Evolutionary conservation across 2,797 vertebrate species (phyloP), one percentile per base, ranked within the genome.

Genomic region (Lates japonicus): DNA sequence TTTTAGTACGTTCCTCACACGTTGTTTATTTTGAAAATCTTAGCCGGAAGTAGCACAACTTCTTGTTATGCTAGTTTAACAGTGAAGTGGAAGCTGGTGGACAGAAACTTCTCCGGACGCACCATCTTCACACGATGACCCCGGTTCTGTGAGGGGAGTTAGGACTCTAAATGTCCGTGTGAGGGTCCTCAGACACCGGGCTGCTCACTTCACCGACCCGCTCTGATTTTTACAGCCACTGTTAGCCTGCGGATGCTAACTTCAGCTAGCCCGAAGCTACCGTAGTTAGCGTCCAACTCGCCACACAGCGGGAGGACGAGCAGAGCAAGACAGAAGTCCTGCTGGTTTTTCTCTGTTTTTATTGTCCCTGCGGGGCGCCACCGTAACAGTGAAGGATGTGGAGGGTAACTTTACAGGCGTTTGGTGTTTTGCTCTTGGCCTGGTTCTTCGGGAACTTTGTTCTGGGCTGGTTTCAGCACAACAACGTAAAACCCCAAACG

Each of bases 401-500:
- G 84, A 94, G 64, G 74, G 74, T 65, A 60, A 82, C 84, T 25
- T 1, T 85, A 2, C 90, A 44, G 9, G 83, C 73, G 60, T 29
- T 80, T 2, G 80, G 71, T 16, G 79, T 88, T 44, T 0, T 94
- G 42, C 52, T 95, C 42, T 29, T 90, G 22, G 75, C 89, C 72
- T 93, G 90, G 83, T 66, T 94, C 33, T 72, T 90, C 6, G 91
- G 90, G 39, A 85, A 88, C 83, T 92, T 92, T 22, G 88, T 93
- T 57, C 64, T 86, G 44, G 88, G 89, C 17, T 95, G 95, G 94
- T 94, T 95, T 76, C 88, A 87, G 14, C 86, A 90, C 8, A 78
- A 87, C 65, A 72, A 61, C 84, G 73, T 6, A 0, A 79, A 91
- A 22, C 74, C 86, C 1, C 72, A 78, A 37, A 91, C 82, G 12